phyloP scores from a whole-genome alignment of 2,113 vertebrate genomes.

The Vanacampus margaritifer region DNA sequence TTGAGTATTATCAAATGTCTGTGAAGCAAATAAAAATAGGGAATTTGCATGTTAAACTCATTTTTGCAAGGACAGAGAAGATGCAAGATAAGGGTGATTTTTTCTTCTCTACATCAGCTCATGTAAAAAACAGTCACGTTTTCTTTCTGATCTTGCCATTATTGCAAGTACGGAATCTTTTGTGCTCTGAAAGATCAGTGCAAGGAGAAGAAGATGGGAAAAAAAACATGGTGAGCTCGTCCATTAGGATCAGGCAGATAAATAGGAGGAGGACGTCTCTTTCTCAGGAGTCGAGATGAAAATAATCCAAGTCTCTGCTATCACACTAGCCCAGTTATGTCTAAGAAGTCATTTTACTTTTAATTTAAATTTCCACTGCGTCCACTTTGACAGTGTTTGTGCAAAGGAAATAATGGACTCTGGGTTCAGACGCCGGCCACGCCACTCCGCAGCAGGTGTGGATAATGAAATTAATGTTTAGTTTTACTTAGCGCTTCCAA shows the following conservation, averaged over 20 bases:
- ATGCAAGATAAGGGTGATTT: not conserved
- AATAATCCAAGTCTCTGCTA: not conserved
- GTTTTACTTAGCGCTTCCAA: not conserved
- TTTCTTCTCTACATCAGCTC: not conserved
- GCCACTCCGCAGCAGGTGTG: slow-evolving; percentile 3
- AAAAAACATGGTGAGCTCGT: not conserved
- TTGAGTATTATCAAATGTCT: not conserved
- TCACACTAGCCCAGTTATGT: not conserved
- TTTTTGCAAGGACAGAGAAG: not conserved
- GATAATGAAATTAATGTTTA: slow-evolving; percentile 4
- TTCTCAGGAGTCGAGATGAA: slow-evolving; percentile 1
- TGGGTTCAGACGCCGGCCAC: slow-evolving; percentile 1
- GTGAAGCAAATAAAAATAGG: not conserved
- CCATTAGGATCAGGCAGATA: not conserved
- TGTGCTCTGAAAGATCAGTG: not conserved
- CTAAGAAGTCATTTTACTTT: not conserved
- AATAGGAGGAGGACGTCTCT: slow-evolving; percentile 1
- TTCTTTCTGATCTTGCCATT: not conserved
- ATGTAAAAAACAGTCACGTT: not conserved
- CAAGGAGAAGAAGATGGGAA: not conserved
- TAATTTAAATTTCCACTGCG: not conserved
- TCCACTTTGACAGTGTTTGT: slow-evolving; percentile 1
- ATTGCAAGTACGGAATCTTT: not conserved
- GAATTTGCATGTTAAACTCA: not conserved
- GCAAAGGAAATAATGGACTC: not conserved